Base-by-base conservation (phyloP, 2,797 vertebrate species). In the Rhynchotus rufescens region DNA sequence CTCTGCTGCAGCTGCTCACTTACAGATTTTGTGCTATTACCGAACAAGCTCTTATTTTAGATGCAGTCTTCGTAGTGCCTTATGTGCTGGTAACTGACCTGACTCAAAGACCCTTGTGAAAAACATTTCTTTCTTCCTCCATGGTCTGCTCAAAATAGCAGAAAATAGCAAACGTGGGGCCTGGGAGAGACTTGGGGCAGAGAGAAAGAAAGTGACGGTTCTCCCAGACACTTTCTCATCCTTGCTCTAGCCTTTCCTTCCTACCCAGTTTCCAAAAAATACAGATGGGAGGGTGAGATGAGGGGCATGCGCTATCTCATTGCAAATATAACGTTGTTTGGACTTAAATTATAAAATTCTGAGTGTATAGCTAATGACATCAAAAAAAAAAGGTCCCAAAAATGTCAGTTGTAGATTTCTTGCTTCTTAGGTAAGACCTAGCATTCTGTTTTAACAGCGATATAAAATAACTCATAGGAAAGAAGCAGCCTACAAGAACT, bases 331-430 rank as follows among this genome's bases (percentile, higher is more conserved):
- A 30, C 30, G 28, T 30, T 54, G 28, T 30, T 54, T n/a, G 16
- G 28, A n/a, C 52, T 19, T 30, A 17, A 54, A 30, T 10, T 54
- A 30, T 30, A 30, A 54, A 54, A 54, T 28, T 15, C 52, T 17
- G 52, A 54, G 6, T 54, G 52, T 30, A 54, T 17, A 30, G 51
- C 51, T 54, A 54, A 54, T 19, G 28, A 28, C 28, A 54, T 54
- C 52, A 54, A 47, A n/a, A n/a, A 6, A 10, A n/a, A 34, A 25
- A 20, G 15, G 15, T 8, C 66, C 30, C 21, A 61, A 17, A 36
- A 67, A 78, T 57, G 6, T 84, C 13, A 9, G 9, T 45, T 2
- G 2, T 20, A 5, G 12, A 2, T 44, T 28, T 61, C 0, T 0
- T 83, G 6, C 28, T 76, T n/a, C 86, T 67, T 67, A 69, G 10